A percentile compares a stretch with the other conserved stretches of the same genome.
These are phyloP conservation scores for Tarsius wallacei DNA, from an alignment of 2,797 vertebrate genomes.

Conservation along the genomic window DNA sequence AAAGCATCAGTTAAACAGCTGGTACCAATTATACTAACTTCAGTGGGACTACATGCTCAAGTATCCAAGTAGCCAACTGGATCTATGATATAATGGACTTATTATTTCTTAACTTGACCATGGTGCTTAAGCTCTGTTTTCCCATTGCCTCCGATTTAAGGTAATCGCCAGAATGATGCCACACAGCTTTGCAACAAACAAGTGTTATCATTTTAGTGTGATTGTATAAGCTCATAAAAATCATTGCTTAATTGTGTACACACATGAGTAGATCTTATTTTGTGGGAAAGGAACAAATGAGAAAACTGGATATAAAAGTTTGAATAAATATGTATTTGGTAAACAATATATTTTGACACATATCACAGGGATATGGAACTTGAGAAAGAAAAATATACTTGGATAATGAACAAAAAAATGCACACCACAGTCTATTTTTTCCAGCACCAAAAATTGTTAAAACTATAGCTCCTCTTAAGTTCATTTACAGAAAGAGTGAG, in stretches of 20 bases:
- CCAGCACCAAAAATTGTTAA: not conserved
- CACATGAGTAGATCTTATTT: conserved; percentile 38
- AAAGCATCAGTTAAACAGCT: conserved; percentile 93
- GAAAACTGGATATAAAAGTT: not conserved
- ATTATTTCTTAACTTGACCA: conserved; percentile 91
- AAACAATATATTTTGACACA: not conserved
- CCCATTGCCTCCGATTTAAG: conserved; percentile 86
- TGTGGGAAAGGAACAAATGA: not conserved
- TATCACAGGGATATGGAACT: not conserved
- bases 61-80: conserved; percentile 89
- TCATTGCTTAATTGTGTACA: not conserved
- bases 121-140: conserved; percentile 87
- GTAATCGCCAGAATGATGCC: conserved; percentile 69
- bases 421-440: not conserved
- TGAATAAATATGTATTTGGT: conserved; percentile 15
- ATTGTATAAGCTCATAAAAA: not conserved
- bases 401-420: not conserved
- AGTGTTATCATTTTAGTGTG: not conserved
- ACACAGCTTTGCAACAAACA: conserved; percentile 32
- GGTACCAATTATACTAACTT: conserved; percentile 93
- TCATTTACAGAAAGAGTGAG: not conserved
- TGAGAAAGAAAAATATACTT: conserved; percentile 3
- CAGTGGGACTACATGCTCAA: conserved; percentile 87
- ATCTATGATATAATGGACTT: conserved; percentile 89
- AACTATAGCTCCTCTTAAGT: not conserved